Base-by-base conservation (phyloP, 2,797 vertebrate species). In the Thaleichthys pacificus region DNA sequence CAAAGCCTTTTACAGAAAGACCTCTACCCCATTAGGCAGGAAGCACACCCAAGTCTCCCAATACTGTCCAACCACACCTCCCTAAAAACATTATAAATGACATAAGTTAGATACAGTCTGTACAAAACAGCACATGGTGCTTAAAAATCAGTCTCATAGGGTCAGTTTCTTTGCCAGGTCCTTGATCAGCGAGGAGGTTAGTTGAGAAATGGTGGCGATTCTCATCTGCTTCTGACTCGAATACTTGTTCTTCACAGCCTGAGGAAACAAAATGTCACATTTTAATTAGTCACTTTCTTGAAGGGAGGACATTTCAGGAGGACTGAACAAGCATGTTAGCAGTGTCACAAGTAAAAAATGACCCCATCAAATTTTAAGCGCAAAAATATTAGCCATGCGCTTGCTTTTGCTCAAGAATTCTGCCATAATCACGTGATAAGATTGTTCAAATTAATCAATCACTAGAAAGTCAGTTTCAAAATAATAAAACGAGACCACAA, bases 231-330 rank as follows among this genome's bases (percentile, higher is more conserved):
- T 94, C 0, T 84, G 92, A 11, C 88, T 89, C 0, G 93, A 84
- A 15, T 96, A 97, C 72, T 98, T 98, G 0, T 88, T 93, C 82
- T 93, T 95, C 24, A 96, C 75, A 0, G 94, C 87, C 96, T 97
- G 84, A 0, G 86, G 86, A 5, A 6, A 60, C 1, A 47, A 11
- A 47, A 11, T 22, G 35, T 3, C 9, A 42, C 7, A 19, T 47
- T 47, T 12, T 11, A 14, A 47, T 3, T 47, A 14, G 14, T 9
- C 5, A 35, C 8, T 6, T 35, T 6, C 35, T 35, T 35, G 8
- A 35, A 35, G 5, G 35, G 35, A 8, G 35, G 35, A 6, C 8
- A 35, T 35, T 35, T 35, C 35, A 35, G 35, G 35, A 35, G 35
- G 8, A 6, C 35, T 35, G 35, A 35, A 1, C 7, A 35, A n/a